Percentiles rank a stretch among this genome's conserved stretches.
Conservation (phyloP, 2,113 vertebrate genomes). For the Columba livia region DNA sequence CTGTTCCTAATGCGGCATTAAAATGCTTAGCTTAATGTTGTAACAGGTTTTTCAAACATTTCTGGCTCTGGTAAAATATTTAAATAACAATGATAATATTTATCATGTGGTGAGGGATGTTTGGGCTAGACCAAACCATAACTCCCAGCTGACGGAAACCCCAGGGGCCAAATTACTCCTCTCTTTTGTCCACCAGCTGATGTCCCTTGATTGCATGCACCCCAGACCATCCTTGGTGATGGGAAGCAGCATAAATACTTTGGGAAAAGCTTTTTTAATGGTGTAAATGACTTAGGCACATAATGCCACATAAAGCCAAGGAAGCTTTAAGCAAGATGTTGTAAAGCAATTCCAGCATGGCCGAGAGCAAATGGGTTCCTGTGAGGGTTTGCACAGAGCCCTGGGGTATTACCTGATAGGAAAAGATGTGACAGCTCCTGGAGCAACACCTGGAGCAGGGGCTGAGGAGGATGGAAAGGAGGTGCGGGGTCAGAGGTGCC, state of each 20-base stretch:
- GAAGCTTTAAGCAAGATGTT: neutral
- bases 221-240: neutral
- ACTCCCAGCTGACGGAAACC: neutral
- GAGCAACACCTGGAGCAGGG: neutral
- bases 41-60: slow-evolving; percentile 23
- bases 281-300: neutral
- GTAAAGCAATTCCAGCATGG: rapidly evolving
- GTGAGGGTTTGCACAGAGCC: neutral
- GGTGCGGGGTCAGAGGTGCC: neutral
- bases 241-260: neutral
- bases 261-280: neutral
- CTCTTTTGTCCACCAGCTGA: neutral
- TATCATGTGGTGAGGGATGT: slow-evolving; percentile 21
- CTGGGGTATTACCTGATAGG: rapidly evolving
- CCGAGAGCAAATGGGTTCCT: rapidly evolving
- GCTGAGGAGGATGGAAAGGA: neutral
- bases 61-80: slow-evolving; percentile 21
- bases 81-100: slow-evolving; percentile 56
- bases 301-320: neutral
- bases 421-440: neutral
- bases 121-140: neutral
- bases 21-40: neutral
- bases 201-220: rapidly evolving
- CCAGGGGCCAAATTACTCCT: neutral
- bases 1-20: neutral